Evolutionary conservation across 2,113 vertebrate species (phyloP).

Genomic region (Gymnarchus niloticus): DNA sequence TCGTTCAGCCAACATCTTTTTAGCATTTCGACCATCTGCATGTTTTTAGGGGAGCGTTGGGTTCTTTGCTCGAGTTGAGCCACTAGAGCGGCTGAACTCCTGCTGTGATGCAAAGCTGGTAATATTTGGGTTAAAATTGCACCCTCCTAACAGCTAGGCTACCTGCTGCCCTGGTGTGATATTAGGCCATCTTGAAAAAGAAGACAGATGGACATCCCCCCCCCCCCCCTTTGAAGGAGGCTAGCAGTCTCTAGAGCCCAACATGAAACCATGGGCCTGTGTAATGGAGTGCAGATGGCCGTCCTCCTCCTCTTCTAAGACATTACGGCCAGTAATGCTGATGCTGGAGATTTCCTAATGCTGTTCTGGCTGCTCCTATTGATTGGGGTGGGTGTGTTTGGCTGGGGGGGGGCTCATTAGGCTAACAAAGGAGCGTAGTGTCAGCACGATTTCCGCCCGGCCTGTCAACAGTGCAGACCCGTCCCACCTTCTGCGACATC

Average conservation of each 20-base stretch:
- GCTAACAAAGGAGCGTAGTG: conserved; percentile 6
- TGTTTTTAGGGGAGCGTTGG: not conserved
- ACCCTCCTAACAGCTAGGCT: not conserved
- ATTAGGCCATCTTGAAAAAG: not conserved
- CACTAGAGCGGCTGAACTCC: not conserved
- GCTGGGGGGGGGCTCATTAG: conserved; percentile 5
- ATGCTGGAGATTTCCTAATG: conserved; percentile 2
- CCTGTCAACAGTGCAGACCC: not conserved
- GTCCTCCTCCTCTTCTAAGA: not conserved
- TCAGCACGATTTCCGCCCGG: not conserved
- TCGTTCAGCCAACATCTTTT: not conserved
- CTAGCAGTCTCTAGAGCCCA: not conserved
- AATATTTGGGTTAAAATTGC: not conserved
- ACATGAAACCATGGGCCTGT: not conserved
- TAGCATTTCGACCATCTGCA: not conserved
- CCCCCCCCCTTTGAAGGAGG: not conserved
- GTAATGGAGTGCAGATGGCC: not conserved
- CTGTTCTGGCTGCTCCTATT: not conserved
- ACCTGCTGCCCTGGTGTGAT: not conserved
- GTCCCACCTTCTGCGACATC: not conserved
- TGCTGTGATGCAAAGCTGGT: not conserved
- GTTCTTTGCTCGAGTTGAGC: not conserved
- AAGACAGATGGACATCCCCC: not conserved
- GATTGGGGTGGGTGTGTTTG: not conserved
- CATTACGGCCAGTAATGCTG: not conserved